phyloP scores from a whole-genome alignment of 2,888 invertebrate genomes.

The Brachypalpus laphriformis region DNA sequence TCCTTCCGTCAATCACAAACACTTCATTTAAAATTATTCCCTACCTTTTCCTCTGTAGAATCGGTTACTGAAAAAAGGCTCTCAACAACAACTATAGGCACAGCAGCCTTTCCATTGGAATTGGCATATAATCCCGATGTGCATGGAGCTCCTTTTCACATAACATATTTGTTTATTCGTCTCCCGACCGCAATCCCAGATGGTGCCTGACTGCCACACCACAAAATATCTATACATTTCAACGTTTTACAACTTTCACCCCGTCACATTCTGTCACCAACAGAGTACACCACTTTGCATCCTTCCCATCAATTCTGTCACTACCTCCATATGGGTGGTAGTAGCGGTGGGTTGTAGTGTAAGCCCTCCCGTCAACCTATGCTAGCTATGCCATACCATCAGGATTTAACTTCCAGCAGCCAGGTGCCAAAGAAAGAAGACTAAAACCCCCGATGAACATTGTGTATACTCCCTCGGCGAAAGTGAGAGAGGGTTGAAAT shows the following conservation, averaged over 20 bases:
- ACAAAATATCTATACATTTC: conserved; percentile 33
- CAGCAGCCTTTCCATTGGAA: conserved; percentile 23
- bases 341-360: not conserved
- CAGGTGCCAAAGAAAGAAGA: conserved; percentile 54
- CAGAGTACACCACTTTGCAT: conserved; percentile 59
- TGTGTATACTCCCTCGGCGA: not conserved
- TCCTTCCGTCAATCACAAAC: conserved; percentile 45
- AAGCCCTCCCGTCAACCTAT: not conserved
- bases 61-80: conserved; percentile 14
- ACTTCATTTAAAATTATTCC: conserved; percentile 41
- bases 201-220: not conserved
- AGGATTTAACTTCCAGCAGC: conserved; percentile 49
- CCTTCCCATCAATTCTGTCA: conserved; percentile 57
- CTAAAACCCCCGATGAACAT: conserved; percentile 6
- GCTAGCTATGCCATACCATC: not conserved
- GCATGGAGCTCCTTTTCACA: conserved; percentile 22
- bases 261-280: conserved; percentile 55
- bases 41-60: not conserved
- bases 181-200: conserved; percentile 54
- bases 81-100: conserved; percentile 1
- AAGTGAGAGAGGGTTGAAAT: conserved; percentile 34
- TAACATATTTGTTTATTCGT: conserved; percentile 3
- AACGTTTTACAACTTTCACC: conserved; percentile 43
- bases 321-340: not conserved
- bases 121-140: conserved; percentile 33